Base-by-base conservation (phyloP, 2,888 invertebrate species). In the Nemapogon koenigi region DNA sequence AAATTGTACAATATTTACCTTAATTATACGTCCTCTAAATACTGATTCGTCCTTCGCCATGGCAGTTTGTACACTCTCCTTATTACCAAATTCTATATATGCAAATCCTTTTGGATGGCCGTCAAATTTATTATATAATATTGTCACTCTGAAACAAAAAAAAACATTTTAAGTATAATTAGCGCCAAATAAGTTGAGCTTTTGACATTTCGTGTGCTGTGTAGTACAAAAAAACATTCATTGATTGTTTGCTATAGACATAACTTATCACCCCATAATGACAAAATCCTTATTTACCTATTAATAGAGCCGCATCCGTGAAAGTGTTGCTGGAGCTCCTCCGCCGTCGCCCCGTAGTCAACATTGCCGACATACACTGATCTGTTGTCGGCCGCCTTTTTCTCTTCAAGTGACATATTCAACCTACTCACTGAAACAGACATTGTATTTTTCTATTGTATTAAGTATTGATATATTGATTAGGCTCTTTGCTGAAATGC, bases 101-200 rank as follows among this genome's bases (percentile, higher is more conserved):
- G 99, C 99, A 83, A 97, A 99, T 28, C 98, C 99, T 80, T 99
- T 99, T 0, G 99, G 99, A 79, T 99, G 98, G 0, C 99, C 98
- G 66, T 96, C 94, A 76, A 90, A 98, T 79, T 97, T 98, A 82
- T 99, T 98, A 81, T 97, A 97, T 53, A 97, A 84, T 66, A 99
- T 99, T 47, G 99, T 99, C 46, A 99, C 98, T 68, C 99, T 84
- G 62, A 7, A 69, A n/a, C n/a, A 40, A 27, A 37, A 35, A 26
- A 15, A 29, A n/a, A n/a, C n/a, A n/a, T n/a, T n/a, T n/a, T n/a
- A n/a, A n/a, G n/a, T n/a, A n/a, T n/a, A n/a, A n/a, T n/a, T n/a
- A n/a, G n/a, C n/a, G n/a, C n/a, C n/a, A n/a, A n/a, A n/a, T n/a
- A n/a, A n/a, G n/a, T n/a, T n/a, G n/a, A n/a, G n/a, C n/a, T n/a